phyloP scores from a whole-genome alignment of 2,888 invertebrate species.

The Zygogramma bicolorata region DNA sequence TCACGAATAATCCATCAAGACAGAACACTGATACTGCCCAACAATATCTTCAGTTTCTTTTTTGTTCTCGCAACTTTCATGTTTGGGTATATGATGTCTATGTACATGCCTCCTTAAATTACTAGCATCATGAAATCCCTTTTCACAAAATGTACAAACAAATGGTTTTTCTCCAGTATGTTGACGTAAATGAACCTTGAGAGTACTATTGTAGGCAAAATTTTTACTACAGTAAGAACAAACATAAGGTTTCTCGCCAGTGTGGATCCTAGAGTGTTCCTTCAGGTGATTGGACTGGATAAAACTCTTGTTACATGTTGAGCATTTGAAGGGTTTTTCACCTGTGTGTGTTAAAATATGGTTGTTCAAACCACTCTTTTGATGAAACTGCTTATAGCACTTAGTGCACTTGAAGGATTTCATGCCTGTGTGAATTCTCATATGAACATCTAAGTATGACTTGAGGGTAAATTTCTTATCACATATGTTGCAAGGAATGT shows the following conservation, averaged over 20 bases:
- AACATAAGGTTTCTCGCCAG: conserved; percentile 55
- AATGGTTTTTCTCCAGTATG: conserved; percentile 66
- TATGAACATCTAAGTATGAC: conserved; percentile 51
- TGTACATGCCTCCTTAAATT: conserved; percentile 46
- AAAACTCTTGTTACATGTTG: conserved; percentile 62
- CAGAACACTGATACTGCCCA: not conserved
- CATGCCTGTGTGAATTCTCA: conserved; percentile 57
- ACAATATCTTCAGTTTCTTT: not conserved
- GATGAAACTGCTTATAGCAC: conserved; percentile 58
- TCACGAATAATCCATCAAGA: not conserved
- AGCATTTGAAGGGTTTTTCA: conserved; percentile 62
- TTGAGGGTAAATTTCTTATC: conserved; percentile 52
- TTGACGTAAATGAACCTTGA: conserved; percentile 65
- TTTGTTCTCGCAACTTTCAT: not conserved
- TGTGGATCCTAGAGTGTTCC: conserved; percentile 58
- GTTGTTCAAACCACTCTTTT: conserved; percentile 55
- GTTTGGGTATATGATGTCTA: conserved; percentile 36
- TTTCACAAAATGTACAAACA: conserved; percentile 65
- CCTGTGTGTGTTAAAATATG: conserved; percentile 60
- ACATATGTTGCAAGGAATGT: conserved; percentile 50
- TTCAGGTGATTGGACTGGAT: conserved; percentile 57
- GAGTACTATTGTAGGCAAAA: conserved; percentile 65
- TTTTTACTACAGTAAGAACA: conserved; percentile 53
- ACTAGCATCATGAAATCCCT: conserved; percentile 56
- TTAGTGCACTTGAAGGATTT: conserved; percentile 57